A percentile compares a stretch with the other conserved stretches of the same genome.
phyloP scores from a whole-genome alignment of 2,113 vertebrate species.

The Rana temporaria region DNA sequence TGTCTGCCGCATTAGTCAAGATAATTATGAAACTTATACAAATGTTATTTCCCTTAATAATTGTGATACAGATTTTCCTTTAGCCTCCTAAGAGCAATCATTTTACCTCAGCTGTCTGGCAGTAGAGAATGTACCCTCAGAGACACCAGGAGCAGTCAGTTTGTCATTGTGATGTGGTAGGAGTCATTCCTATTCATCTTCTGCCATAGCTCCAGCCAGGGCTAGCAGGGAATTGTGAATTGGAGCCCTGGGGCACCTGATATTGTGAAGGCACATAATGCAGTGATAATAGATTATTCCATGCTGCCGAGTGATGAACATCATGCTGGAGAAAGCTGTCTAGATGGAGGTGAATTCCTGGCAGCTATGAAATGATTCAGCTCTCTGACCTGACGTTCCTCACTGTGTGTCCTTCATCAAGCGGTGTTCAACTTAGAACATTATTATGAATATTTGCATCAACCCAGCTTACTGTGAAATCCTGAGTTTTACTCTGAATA shows the following conservation, averaged over 20 bases:
- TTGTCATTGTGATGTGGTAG: neutral
- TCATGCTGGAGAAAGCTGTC: conserved; percentile 37
- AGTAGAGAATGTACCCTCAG: neutral
- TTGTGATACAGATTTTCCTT: neutral
- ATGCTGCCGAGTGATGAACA: conserved; percentile 37
- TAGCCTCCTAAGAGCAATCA: neutral
- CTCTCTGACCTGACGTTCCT: conserved; percentile 41
- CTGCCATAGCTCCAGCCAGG: conserved; percentile 9
- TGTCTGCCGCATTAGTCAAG: too few relatives aligned
- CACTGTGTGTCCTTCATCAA: conserved; percentile 24
- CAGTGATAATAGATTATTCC: conserved; percentile 40
- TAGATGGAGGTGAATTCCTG: conserved; percentile 30
- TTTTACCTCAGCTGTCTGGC: neutral
- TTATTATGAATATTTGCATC: conserved; percentile 14
- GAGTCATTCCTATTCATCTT: conserved; percentile 10
- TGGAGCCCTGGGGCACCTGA: conserved; percentile 32
- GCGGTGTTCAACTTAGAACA: conserved; percentile 3
- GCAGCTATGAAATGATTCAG: conserved; percentile 36
- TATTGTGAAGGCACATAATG: conserved; percentile 38
- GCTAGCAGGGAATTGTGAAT: conserved; percentile 35
- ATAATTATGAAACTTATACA: too few relatives aligned
- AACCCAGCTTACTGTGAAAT: neutral
- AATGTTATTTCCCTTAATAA: too few relatives aligned
- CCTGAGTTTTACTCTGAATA: neutral
- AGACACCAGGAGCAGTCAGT: neutral